phyloP scores from a whole-genome alignment of 2,797 vertebrate species.

The Poeciliopsis turneri region DNA sequence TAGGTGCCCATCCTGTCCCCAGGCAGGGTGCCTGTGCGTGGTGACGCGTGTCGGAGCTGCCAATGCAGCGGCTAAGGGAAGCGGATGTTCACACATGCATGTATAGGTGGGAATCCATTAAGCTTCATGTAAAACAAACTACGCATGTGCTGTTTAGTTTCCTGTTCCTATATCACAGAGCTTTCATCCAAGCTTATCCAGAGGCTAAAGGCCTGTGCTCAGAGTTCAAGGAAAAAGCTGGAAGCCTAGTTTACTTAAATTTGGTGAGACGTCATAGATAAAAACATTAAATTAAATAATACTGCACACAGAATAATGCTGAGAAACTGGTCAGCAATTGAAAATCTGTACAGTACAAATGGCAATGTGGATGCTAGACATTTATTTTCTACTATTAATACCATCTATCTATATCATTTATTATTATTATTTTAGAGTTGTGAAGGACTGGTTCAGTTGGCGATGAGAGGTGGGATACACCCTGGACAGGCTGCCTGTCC shows the following conservation, averaged over 20 bases:
- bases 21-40: slow-evolving; percentile 44
- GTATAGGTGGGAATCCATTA: slow-evolving; percentile 73
- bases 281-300: slow-evolving; percentile 24
- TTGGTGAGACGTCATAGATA: slow-evolving; percentile 62
- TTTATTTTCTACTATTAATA: not conserved
- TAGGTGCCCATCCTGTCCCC: slow-evolving; percentile 67
- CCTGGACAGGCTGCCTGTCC: not conserved
- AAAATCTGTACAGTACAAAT: not conserved
- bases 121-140: slow-evolving; percentile 78
- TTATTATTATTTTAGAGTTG: not conserved
- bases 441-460: not conserved
- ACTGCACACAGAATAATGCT: slow-evolving; percentile 6
- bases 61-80: slow-evolving; percentile 54
- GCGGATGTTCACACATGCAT: slow-evolving; percentile 67
- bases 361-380: not conserved
- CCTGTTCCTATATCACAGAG: slow-evolving; percentile 68
- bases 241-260: slow-evolving; percentile 50
- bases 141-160: slow-evolving; percentile 68
- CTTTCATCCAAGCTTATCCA: slow-evolving; percentile 67
- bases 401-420: not conserved
- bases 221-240: slow-evolving; percentile 59
- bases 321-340: not conserved
- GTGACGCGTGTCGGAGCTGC: slow-evolving; percentile 55
- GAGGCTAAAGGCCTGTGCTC: slow-evolving; percentile 44
- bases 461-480: not conserved